phyloP scores from a whole-genome alignment of 1,140 invertebrate species.

The Ceratina australensis region DNA sequence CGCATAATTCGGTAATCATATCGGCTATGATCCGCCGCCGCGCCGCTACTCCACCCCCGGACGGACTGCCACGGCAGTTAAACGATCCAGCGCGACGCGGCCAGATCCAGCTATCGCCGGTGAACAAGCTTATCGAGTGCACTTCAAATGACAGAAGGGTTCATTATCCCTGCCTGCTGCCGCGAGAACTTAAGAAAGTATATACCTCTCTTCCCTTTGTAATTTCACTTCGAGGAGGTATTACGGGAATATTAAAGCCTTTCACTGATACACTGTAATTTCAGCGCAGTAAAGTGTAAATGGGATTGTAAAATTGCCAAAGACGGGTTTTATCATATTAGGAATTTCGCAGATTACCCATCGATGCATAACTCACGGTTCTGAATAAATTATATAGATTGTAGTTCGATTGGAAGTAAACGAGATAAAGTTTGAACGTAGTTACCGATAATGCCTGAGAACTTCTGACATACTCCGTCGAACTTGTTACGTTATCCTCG shows the following conservation, averaged over 20 bases:
- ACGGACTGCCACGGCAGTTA: conserved; percentile 22
- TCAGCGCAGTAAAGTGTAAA: too few relatives aligned
- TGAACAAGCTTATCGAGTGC: conserved; percentile 33
- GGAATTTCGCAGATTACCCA: not conserved
- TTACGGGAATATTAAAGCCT: too few relatives aligned
- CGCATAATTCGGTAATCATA: conserved; percentile 63
- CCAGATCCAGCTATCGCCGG: conserved; percentile 13
- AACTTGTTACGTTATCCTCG: not conserved
- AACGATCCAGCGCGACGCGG: conserved; percentile 9
- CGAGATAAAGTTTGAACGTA: conserved; percentile 1
- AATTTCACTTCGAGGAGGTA: not conserved
- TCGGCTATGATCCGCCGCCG: conserved; percentile 53
- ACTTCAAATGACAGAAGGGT: not conserved
- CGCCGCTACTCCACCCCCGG: not conserved
- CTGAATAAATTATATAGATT: not conserved
- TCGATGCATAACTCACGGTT: not conserved
- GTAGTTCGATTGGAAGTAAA: conserved; percentile 6
- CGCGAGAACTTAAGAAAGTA: not conserved
- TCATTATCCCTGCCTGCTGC: not conserved
- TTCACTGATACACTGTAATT: too few relatives aligned
- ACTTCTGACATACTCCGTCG: not conserved
- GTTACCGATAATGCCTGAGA: not conserved
- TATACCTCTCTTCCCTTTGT: not conserved
- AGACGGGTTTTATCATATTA: not conserved
- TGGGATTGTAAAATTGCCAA: too few relatives aligned